Conservation (phyloP, 2,797 vertebrate species). For the Oophaga sylvatica region DNA sequence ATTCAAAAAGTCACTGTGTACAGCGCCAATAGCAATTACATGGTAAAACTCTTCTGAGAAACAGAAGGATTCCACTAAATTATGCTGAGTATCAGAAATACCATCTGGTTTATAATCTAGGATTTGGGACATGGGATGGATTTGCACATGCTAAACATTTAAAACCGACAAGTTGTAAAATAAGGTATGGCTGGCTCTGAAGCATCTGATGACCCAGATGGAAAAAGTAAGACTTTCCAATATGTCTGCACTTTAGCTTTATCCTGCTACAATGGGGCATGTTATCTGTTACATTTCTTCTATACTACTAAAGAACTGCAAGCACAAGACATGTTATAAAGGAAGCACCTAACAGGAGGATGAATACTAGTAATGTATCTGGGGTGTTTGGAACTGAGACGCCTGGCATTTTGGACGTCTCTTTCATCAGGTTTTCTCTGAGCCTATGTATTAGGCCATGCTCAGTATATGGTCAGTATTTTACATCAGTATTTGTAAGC, state of each 20-base stretch:
- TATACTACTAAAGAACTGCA: neutral
- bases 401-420: too few relatives aligned
- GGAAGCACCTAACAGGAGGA: neutral
- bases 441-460: too few relatives aligned
- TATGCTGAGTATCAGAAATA: constrained; percentile 48
- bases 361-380: too few relatives aligned
- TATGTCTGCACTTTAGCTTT: neutral
- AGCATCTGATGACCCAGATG: neutral
- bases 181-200: neutral
- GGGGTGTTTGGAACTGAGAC: too few relatives aligned
- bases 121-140: constrained; percentile 23
- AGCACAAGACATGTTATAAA: neutral
- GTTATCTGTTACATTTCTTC: neutral
- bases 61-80: constrained; percentile 49
- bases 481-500: too few relatives aligned
- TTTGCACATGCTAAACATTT: constrained; percentile 29
- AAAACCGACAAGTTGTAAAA: neutral
- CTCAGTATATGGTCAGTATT: too few relatives aligned
- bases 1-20: constrained; percentile 33
- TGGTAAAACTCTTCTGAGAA: constrained; percentile 37
- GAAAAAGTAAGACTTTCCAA: neutral
- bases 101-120: constrained; percentile 50
- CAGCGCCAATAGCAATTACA: constrained; percentile 47
- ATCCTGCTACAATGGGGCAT: neutral
- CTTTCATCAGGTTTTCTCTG: too few relatives aligned